These are phyloP conservation scores for Vultur gryphus DNA, from an alignment of 2,797 vertebrate species.

Conservation along the genomic window DNA sequence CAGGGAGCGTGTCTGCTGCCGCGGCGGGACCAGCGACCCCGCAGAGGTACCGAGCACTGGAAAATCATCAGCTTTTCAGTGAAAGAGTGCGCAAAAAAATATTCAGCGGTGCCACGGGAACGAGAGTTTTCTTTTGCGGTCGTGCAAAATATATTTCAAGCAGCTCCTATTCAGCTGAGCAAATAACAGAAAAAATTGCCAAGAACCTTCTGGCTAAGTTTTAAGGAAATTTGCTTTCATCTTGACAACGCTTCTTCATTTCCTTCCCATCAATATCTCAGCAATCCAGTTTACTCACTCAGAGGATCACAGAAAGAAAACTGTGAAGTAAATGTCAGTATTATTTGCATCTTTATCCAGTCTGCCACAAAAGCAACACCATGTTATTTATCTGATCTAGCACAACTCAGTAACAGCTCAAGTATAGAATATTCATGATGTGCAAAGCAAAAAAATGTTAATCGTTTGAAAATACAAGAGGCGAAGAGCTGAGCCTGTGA, in stretches of 20 bases:
- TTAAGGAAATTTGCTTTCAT: constrained; percentile 58
- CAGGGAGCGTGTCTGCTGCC: background rate
- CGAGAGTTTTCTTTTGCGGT: background rate
- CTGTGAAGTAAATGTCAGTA: constrained; percentile 64
- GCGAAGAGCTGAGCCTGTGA: background rate
- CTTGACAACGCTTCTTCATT: constrained; percentile 54
- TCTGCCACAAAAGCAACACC: constrained; percentile 59
- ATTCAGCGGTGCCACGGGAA: background rate
- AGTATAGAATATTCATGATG: constrained; percentile 56
- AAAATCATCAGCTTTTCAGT: background rate
- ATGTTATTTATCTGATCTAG: constrained; percentile 58
- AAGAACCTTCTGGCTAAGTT: constrained; percentile 54
- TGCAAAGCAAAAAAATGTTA: constrained; percentile 44
- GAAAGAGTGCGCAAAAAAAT: background rate
- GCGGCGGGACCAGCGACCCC: background rate
- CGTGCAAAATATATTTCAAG: constrained; percentile 10
- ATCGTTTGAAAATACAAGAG: constrained; percentile 41
- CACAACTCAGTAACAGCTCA: constrained; percentile 51
- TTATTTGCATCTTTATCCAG: constrained; percentile 66
- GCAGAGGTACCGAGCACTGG: background rate
- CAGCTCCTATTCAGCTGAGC: constrained; percentile 32
- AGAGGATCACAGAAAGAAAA: constrained; percentile 60
- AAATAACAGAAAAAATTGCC: constrained; percentile 40
- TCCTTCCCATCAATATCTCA: constrained; percentile 56
- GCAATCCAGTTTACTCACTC: constrained; percentile 63